Evolutionary conservation across 2,888 invertebrate genomes (phyloP), one percentile per base, ranked within the genome.

Genomic region (Pterostichus madidus): DNA sequence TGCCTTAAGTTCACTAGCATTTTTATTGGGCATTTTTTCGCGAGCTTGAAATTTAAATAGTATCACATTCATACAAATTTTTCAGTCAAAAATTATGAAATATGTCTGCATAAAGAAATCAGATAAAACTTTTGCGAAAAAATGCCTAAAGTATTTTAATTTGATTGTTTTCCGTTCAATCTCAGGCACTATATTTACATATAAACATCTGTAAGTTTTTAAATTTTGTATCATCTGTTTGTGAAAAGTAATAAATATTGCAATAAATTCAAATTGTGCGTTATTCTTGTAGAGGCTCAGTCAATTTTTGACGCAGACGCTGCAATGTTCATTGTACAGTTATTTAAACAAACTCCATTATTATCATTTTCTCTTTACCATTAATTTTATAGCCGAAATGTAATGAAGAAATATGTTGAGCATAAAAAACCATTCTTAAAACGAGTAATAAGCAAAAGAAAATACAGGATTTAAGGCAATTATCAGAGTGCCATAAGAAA

Each of bases 181-280:
- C 79, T 68, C 79, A 79, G 79, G 79, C 79, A 79, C 79, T 79
- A 79, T 68, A 75, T 76, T 76, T 53, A 76, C 56, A 52, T 56
- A 76, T 76, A 13, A 76, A 79, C 79, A 79, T 64, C 61, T 68
- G 79, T 79, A 79, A 79, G 79, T 79, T 79, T 79, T 79, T 64
- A 79, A 79, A 79, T 79, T 79, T 79, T 79, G 68, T 79, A 79
- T 79, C 52, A 59, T 79, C 79, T 79, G 59, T 78, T 78, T 78
- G 79, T 68, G 79, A 79, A 79, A 31, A 79, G 68, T 79, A 79
- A 79, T 79, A 79, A 79, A 79, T 79, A 79, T 68, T 68, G 79
- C 79, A 79, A 79, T 79, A 61, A 79, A 79, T 44, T 61, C 39
- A 6, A 39, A 7, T 39, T 3, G 39, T 39, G 24, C 24, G 24